These are phyloP conservation scores for Urophycis tenuis DNA, from an alignment of 2,797 vertebrate species.

Conservation along the genomic window DNA sequence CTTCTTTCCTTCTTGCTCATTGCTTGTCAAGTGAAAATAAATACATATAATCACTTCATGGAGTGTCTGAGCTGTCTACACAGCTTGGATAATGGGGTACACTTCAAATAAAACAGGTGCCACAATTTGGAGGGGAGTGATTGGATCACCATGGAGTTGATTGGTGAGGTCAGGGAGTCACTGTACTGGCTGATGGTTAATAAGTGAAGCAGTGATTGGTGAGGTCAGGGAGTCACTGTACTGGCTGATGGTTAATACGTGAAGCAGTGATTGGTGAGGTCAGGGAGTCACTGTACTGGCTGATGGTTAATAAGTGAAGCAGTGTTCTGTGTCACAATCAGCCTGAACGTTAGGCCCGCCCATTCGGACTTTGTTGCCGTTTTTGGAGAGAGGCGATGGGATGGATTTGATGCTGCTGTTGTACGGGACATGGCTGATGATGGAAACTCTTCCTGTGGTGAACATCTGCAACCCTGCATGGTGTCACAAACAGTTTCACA, in stretches of 20 bases:
- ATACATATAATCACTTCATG: not conserved
- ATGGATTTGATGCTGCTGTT: not conserved
- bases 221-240: no score
- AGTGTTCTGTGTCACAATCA: not conserved
- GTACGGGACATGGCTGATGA: not conserved
- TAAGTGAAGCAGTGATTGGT: no score
- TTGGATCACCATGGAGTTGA: not conserved
- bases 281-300: not conserved
- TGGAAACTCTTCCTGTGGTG: not conserved
- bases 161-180: not conserved
- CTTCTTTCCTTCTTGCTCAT: not conserved
- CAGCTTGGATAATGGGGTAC: not conserved
- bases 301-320: not conserved
- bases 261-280: no score
- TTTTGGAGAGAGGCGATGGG: not conserved
- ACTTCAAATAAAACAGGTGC: not conserved
- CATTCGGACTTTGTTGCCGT: not conserved
- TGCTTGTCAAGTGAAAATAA: not conserved
- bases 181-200: no score
- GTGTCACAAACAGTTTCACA: constrained; percentile 22
- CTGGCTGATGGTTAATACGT: no score
- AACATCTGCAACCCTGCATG: constrained; percentile 5
- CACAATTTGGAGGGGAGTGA: not conserved
- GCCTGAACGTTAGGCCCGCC: not conserved
- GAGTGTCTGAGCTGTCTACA: not conserved